Conservation (phyloP, 2,888 invertebrate genomes). For the Coremacera marginata region DNA sequence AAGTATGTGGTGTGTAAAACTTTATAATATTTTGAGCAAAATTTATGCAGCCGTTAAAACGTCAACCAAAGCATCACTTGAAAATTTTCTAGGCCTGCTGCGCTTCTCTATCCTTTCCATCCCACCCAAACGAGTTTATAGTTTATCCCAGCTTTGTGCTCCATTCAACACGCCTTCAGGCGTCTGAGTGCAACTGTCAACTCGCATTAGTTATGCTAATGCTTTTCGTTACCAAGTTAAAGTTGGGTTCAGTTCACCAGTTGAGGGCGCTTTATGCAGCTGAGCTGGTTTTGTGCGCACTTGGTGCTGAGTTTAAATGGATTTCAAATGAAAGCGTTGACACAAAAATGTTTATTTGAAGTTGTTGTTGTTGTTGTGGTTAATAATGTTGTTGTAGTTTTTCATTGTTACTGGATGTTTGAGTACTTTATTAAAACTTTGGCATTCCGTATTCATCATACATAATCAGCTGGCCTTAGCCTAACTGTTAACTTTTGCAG, state of each 20-base stretch:
- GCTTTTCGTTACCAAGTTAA: slow-evolving; percentile 6
- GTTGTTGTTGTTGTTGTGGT: neutral
- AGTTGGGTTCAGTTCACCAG: slow-evolving; percentile 2
- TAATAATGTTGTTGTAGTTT: neutral
- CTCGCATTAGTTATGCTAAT: slow-evolving; percentile 36
- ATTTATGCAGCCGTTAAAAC: slow-evolving; percentile 31
- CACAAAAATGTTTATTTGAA: neutral
- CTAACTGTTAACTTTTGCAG: too few relatives aligned
- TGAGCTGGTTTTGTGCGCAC: neutral
- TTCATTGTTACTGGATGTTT: neutral
- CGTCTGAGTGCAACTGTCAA: slow-evolving; percentile 30
- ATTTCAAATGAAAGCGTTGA: slow-evolving; percentile 3
- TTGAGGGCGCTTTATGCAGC: neutral
- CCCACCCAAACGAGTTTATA: neutral
- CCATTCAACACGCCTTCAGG: neutral
- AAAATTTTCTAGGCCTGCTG: slow-evolving; percentile 22
- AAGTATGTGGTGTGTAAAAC: neutral
- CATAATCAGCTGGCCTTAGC: too few relatives aligned
- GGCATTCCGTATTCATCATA: too few relatives aligned
- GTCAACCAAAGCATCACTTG: slow-evolving; percentile 12
- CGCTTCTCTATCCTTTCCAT: neutral
- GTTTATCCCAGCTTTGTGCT: neutral
- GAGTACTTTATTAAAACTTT: too few relatives aligned
- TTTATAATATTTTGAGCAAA: slow-evolving; percentile 1
- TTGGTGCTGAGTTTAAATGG: slow-evolving; percentile 13